Evolutionary conservation across 2,113 vertebrate species (phyloP).

Genomic region (Mustela nigripes): DNA sequence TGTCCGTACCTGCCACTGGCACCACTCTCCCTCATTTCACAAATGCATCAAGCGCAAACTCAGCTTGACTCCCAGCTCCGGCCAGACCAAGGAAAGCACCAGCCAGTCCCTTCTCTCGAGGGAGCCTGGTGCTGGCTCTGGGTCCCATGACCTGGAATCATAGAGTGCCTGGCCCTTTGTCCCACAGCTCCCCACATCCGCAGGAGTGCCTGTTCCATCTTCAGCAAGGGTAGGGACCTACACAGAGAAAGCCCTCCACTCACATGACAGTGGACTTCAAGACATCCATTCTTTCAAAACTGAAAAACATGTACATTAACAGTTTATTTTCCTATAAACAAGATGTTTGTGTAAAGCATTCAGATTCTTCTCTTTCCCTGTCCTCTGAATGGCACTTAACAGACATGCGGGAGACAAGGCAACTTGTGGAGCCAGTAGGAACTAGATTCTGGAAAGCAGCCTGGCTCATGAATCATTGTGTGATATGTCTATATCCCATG

Average conservation of each 20-base stretch:
- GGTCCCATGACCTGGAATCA: background rate
- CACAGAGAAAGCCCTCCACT: background rate
- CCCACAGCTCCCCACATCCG: background rate
- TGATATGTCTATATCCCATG: background rate
- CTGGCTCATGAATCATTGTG: background rate
- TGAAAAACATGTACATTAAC: background rate
- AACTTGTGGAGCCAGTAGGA: background rate
- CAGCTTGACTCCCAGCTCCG: background rate
- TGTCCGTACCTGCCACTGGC: background rate
- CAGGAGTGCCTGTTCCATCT: background rate
- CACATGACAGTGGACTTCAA: background rate
- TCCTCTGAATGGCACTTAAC: background rate
- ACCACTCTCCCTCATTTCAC: background rate
- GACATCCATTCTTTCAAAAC: background rate
- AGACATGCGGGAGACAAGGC: background rate
- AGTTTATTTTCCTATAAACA: constrained; percentile 32
- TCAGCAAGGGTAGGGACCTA: background rate
- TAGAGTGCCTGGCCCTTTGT: background rate
- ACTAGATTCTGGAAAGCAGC: background rate
- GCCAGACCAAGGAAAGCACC: background rate
- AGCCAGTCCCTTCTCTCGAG: background rate
- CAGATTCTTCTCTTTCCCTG: background rate
- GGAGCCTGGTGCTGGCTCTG: background rate
- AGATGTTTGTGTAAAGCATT: background rate
- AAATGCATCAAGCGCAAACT: background rate